phyloP scores from a whole-genome alignment of 2,797 vertebrate species.

The Aulostomus chinensis region DNA sequence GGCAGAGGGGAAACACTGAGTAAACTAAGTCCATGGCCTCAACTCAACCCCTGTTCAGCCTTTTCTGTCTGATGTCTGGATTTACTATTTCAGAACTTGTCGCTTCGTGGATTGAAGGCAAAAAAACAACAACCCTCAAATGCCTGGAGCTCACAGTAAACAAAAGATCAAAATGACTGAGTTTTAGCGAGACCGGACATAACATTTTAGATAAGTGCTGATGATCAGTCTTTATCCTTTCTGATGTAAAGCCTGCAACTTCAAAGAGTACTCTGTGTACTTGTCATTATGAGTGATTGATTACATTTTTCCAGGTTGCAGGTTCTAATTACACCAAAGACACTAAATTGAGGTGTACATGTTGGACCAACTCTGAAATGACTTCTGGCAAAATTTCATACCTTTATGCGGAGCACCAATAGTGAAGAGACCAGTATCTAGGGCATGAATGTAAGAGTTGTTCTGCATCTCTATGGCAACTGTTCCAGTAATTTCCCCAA shows the following conservation, averaged over 20 bases:
- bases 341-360: too few species aligned
- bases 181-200: too few species aligned
- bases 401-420: constrained; percentile 91
- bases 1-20: constrained; percentile 30
- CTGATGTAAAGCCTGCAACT: too few species aligned
- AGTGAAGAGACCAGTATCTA: constrained; percentile 96
- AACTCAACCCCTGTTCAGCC: constrained; percentile 45
- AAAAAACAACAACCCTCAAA: constrained; percentile 2
- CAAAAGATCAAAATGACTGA: background rate
- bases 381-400: constrained; percentile 60
- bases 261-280: too few species aligned
- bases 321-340: too few species aligned
- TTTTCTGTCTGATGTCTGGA: constrained; percentile 39
- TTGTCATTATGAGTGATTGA: too few species aligned
- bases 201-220: too few species aligned
- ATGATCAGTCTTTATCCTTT: background rate
- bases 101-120: constrained; percentile 26
- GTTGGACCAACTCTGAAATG: too few species aligned
- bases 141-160: constrained; percentile 12
- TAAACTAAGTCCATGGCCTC: constrained; percentile 36
- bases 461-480: constrained; percentile 95
- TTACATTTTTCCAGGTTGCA: too few species aligned
- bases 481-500: constrained; percentile 90
- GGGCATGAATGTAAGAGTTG: constrained; percentile 89
- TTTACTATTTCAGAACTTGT: constrained; percentile 30